Base-by-base conservation (phyloP, 2,888 invertebrate species). In the Diaperis boleti region DNA sequence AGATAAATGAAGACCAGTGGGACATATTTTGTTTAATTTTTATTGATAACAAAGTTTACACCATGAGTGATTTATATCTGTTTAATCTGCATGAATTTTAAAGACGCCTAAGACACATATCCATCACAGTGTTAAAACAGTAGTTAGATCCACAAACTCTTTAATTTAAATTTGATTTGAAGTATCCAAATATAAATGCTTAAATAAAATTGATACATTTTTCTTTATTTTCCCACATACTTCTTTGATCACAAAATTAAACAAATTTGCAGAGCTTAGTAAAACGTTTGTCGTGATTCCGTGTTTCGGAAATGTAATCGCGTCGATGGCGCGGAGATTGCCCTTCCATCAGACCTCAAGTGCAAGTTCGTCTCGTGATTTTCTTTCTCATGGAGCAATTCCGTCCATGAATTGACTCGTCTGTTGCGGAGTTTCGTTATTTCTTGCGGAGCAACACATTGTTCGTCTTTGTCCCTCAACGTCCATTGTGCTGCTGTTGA, bases 301-400 rank as follows among this genome's bases (percentile, higher is more conserved):
- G 13, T 6, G 37, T 37, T 5, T 15, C 10, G 8, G 11, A 33
- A 15, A n/a, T 49, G 31, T 14, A 49, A 49, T 39, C 41, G 41
- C 18, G 1, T 1, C 14, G 39, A 52, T 52, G 17, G 49, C 33
- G 20, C 15, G 15, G 69, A 71, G 71, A 74, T 74, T 72, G 72
- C 70, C 72, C 73, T 70, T 71, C 72, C 71, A 74, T 72, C 71
- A 65, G 70, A 67, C 66, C 68, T 67, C 66, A 62, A 66, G 66
- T 64, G 67, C 64, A 64, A 69, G 66, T 72, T 74, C 69, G 68
- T 72, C 71, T 66, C 68, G 70, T 69, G 74, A 75, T 75, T 76
- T 76, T 76, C 74, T 69, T 69, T 72, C 70, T 70, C 72, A 73
- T 73, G 64, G 69, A 72, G 70, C 74, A 72, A 76, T 76, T 73